Conservation (phyloP, 64 coral and sea anemone species). For the Trachythela sp. region DNA sequence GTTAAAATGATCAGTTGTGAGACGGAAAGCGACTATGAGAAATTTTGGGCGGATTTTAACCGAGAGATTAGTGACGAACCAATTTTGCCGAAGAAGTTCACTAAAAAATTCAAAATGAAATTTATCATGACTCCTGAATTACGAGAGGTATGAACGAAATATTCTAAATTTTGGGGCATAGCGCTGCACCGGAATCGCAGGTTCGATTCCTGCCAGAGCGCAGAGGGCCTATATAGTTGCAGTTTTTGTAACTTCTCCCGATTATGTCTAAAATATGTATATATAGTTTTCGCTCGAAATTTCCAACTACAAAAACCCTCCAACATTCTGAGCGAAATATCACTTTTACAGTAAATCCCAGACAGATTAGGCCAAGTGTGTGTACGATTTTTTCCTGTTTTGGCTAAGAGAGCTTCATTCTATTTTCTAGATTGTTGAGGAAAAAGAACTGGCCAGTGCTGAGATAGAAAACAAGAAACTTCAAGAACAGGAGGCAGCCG, state of each 20-base stretch:
- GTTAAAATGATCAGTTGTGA: background rate
- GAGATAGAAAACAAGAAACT: background rate
- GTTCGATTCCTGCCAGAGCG: too few relatives aligned
- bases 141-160: background rate
- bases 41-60: background rate
- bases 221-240: too few relatives aligned
- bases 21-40: background rate
- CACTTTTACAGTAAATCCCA: too few relatives aligned
- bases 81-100: background rate
- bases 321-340: too few relatives aligned
- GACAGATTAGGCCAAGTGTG: too few relatives aligned
- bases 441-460: background rate
- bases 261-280: too few relatives aligned
- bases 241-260: too few relatives aligned
- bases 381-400: too few relatives aligned
- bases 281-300: too few relatives aligned
- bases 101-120: background rate
- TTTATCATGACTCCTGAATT: constrained; percentile 5
- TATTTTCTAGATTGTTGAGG: background rate
- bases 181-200: too few relatives aligned
- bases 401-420: too few relatives aligned
- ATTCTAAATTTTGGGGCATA: background rate
- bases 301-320: too few relatives aligned
- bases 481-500: background rate
- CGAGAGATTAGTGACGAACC: background rate